Conservation (phyloP, 2,797 vertebrate genomes). For the Myotis daubentonii region DNA sequence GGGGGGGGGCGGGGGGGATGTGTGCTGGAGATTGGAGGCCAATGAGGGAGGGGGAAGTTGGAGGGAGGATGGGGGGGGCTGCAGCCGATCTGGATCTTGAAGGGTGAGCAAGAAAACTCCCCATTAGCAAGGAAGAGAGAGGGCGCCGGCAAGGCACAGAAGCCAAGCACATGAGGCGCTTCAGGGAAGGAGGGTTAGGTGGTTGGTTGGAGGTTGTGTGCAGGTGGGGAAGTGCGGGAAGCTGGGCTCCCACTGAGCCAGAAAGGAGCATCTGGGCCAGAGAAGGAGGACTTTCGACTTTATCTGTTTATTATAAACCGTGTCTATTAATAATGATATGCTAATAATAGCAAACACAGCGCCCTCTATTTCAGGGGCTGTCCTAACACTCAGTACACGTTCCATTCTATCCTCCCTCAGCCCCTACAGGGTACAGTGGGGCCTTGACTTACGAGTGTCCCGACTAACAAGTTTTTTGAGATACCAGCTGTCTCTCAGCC, state of each 20-base stretch:
- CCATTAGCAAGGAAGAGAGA: fast-evolving
- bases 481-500: too few species aligned
- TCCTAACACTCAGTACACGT: neutral
- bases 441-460: too few species aligned
- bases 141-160: fast-evolving
- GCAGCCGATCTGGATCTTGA: neutral
- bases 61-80: too few species aligned
- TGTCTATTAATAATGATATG: neutral
- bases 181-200: neutral
- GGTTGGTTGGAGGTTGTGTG: neutral
- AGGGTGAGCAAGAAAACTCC: neutral
- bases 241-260: neutral
- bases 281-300: neutral
- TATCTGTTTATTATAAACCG: neutral
- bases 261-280: neutral
- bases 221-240: neutral
- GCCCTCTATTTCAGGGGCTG: neutral
- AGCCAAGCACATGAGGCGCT: fast-evolving
- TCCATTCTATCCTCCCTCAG: fast-evolving
- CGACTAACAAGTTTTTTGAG: too few species aligned
- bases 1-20: neutral
- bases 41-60: fast-evolving
- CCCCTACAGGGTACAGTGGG: too few species aligned
- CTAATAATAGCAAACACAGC: neutral
- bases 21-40: neutral